phyloP scores from a whole-genome alignment of 2,797 vertebrate genomes.

The Mycteria americana region DNA sequence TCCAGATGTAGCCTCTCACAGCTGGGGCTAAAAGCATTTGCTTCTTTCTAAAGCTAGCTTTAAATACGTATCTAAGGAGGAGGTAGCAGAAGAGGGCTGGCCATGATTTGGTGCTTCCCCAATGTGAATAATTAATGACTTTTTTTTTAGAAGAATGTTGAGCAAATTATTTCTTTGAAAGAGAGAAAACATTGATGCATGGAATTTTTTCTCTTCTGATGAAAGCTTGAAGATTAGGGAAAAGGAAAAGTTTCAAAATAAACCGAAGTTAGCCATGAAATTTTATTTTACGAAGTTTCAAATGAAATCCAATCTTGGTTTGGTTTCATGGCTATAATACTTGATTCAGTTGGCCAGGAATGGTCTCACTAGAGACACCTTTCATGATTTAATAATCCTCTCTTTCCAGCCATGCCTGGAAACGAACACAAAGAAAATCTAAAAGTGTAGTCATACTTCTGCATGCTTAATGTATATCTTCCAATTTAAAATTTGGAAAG shows the following conservation, averaged over 20 bases:
- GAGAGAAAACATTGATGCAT: background rate
- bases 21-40: background rate
- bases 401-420: background rate
- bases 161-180: background rate
- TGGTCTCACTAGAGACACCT: constrained; percentile 5
- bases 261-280: background rate
- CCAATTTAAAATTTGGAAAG: constrained; percentile 16
- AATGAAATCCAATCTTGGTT: background rate
- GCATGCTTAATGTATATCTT: background rate
- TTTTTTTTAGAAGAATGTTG: background rate
- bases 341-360: background rate
- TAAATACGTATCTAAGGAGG: background rate
- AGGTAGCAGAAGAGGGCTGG: background rate
- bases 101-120: background rate
- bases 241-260: background rate
- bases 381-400: background rate
- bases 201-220: background rate
- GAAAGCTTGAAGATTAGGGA: background rate
- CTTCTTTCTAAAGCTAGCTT: background rate
- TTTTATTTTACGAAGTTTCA: background rate
- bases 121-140: background rate
- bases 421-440: background rate
- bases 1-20: background rate
- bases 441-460: background rate
- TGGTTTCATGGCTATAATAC: background rate